phyloP scores from a whole-genome alignment of 2,113 vertebrate genomes.

The Bolborhynchus lineola region DNA sequence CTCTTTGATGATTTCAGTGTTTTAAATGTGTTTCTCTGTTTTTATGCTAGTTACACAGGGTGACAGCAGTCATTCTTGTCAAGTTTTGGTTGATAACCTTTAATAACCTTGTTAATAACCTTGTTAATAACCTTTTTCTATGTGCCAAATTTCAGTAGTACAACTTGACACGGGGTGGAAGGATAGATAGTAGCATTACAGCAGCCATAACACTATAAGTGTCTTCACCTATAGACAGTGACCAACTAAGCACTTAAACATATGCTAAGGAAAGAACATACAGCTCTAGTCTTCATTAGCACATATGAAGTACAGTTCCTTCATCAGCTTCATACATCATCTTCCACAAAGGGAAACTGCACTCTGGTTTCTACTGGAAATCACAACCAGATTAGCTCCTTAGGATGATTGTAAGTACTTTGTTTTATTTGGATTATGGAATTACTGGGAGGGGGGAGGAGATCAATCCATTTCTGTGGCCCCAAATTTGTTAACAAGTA shows the following conservation, averaged over 20 bases:
- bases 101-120: background rate
- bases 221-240: background rate
- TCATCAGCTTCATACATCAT: background rate
- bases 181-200: background rate
- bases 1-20: background rate
- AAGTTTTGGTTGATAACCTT: background rate
- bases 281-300: background rate
- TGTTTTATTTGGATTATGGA: background rate
- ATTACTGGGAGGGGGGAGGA: background rate
- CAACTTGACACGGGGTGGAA: background rate
- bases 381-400: background rate
- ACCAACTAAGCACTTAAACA: background rate
- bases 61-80: background rate
- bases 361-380: background rate
- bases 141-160: background rate
- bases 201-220: background rate
- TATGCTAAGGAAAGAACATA: background rate
- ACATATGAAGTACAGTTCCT: background rate
- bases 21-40: background rate
- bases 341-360: background rate
- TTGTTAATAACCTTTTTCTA: background rate
- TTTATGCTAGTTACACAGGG: background rate
- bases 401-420: background rate
- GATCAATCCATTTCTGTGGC: background rate
- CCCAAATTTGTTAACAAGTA: background rate